A percentile compares a stretch with the other conserved stretches of the same genome.
Conservation (phyloP, 2,113 vertebrate species). For the Lophotis ruficrista region DNA sequence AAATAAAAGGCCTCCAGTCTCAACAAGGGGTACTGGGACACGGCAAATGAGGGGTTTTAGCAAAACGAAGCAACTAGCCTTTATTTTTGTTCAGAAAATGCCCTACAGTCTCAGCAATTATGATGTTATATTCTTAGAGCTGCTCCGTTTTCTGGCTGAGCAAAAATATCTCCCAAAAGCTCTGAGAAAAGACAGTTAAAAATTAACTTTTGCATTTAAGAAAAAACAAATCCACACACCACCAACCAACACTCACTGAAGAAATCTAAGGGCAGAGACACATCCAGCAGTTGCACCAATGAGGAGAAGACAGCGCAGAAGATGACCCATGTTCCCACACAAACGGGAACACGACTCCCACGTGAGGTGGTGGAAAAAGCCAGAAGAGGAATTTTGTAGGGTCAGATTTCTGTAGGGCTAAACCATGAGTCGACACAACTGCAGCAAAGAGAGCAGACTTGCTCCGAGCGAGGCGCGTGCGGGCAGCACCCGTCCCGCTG, state of each 20-base stretch:
- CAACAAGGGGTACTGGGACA: neutral
- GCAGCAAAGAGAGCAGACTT: neutral
- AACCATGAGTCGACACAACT: neutral
- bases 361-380: neutral
- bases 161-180: neutral
- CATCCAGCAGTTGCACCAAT: neutral
- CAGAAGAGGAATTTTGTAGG: neutral
- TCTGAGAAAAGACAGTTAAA: neutral
- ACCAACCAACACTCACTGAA: neutral
- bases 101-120: neutral
- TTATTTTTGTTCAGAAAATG: neutral
- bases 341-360: neutral
- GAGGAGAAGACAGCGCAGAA: neutral
- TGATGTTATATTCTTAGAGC: neutral
- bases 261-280: neutral
- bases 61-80: neutral
- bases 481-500: neutral
- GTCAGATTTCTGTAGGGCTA: neutral
- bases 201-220: neutral
- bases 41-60: neutral
- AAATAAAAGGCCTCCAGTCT: constrained; percentile 34
- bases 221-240: neutral
- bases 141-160: neutral
- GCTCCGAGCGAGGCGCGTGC: neutral
- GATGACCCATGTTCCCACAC: too few relatives aligned